phyloP scores from a whole-genome alignment of 2,888 invertebrate species.

The Cyclophora albipunctata region DNA sequence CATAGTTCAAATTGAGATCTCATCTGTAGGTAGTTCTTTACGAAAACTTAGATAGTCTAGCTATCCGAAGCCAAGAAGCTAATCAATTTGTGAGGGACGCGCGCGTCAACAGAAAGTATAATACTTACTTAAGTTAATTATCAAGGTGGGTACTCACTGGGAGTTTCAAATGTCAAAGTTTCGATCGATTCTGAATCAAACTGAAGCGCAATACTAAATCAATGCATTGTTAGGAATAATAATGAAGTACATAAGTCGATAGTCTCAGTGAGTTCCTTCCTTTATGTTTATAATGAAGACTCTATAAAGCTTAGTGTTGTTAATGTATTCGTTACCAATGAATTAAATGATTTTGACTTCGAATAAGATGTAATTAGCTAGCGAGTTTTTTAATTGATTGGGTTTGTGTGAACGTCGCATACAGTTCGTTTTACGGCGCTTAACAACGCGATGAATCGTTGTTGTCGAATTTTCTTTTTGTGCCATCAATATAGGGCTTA shows the following conservation, averaged over 20 bases:
- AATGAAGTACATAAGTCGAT: no score
- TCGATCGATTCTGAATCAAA: no score
- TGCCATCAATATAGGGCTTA: constrained; percentile 11
- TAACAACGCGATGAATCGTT: constrained; percentile 6
- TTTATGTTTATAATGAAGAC: constrained; percentile 40
- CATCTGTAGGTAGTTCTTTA: constrained; percentile 68
- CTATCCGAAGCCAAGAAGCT: constrained; percentile 71
- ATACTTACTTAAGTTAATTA: constrained; percentile 10
- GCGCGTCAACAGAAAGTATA: constrained; percentile 20
- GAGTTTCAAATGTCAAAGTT: no score
- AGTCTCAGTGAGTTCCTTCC: no score
- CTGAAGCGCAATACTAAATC: no score
- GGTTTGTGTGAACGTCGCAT: constrained; percentile 11
- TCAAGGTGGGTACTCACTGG: neutral
- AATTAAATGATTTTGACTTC: constrained; percentile 56
- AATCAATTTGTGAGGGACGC: constrained; percentile 46
- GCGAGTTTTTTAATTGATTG: constrained; percentile 12
- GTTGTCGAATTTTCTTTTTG: constrained; percentile 4
- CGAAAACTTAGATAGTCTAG: constrained; percentile 63
- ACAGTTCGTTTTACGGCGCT: constrained; percentile 16
- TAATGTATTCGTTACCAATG: constrained; percentile 68
- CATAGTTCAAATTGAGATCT: constrained; percentile 74
- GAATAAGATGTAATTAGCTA: constrained; percentile 19
- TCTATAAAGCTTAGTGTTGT: constrained; percentile 53
- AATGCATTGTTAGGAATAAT: no score